Percentiles rank a stretch among this genome's conserved stretches.
Conservation (phyloP, 2,113 vertebrate species). For the Tachysurus fulvidraco region DNA sequence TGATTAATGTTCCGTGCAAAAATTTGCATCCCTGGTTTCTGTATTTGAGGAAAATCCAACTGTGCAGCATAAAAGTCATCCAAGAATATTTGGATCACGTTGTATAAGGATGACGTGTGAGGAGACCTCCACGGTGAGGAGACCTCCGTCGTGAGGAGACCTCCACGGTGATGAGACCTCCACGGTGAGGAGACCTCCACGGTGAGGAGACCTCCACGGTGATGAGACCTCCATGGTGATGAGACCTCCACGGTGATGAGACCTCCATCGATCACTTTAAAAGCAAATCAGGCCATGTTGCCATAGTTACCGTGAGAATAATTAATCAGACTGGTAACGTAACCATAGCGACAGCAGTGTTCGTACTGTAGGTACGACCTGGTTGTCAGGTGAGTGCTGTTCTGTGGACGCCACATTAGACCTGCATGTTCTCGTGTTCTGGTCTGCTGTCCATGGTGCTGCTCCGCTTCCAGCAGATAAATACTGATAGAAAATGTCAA, state of each 20-base stretch:
- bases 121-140: constrained; percentile 27
- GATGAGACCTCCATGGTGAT: constrained; percentile 32
- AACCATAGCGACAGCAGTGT: constrained; percentile 65
- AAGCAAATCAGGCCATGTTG: constrained; percentile 60
- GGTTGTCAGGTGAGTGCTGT: constrained; percentile 34
- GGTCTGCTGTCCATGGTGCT: neutral
- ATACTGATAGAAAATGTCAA: neutral
- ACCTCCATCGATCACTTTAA: constrained; percentile 52
- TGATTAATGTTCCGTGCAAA: neutral
- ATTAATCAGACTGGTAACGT: constrained; percentile 62
- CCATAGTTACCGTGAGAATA: constrained; percentile 62
- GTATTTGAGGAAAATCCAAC: neutral
- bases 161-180: no score
- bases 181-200: no score
- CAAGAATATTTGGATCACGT: neutral
- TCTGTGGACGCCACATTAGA: constrained; percentile 32
- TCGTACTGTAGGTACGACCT: constrained; percentile 50
- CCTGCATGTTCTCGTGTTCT: neutral
- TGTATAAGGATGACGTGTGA: neutral
- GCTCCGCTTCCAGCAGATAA: neutral
- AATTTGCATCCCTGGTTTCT: neutral
- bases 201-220: constrained; percentile 40
- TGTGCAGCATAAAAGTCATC: neutral
- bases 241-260: no score
- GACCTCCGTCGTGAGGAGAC: constrained; percentile 30